Base-by-base conservation (phyloP, 2,888 invertebrate species). In the Argyresthia albistria region DNA sequence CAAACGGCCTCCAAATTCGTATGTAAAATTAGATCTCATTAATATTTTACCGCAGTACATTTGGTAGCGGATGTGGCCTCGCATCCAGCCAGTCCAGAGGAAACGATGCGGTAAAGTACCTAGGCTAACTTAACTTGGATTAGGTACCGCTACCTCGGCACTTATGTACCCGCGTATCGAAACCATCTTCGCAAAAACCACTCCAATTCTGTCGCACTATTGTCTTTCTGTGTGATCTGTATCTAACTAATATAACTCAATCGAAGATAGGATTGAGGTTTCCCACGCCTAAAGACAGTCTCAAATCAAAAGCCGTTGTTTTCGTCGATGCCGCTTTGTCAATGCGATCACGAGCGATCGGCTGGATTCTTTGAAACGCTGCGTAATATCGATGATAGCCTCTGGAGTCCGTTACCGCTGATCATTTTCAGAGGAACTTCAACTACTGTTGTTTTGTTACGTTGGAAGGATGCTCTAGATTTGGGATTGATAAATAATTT, bases 41-140 rank as follows among this genome's bases (percentile, higher is more conserved):
- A 67, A 59, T 65, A 69, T 69, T 69, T 62, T 63, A 65, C 62
- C 57, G 61, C 60, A 53, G 49, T 36, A 51, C 14, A 37, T 65
- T 66, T 63, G 53, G 16, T 52, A 68, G 61, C 62, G 67, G 66
- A 69, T 62, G 59, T 63, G 64, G 54, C 66, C 67, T 65, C 60
- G 60, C 54, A 57, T n/a, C 42, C 15, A 37, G 50, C 42, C 15
- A 37, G 50, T 35, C 46, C 54, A 61, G 60, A 70, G 63, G 66
- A 66, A 66, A 56, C 61, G 57, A 50, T 45, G 51, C 51, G 45
- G 39, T 49, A 43, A 43, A 37, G 25, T 46, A 39, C 35, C 35
- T 39, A n/a, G n/a, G n/a, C n/a, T n/a, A n/a, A n/a, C n/a, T n/a
- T n/a, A 15, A 10, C 8, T n/a, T 25, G 15, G 48, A 37, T 48